Evolutionary conservation across 1,140 invertebrate genomes (phyloP), one percentile per base, ranked within the genome.

Genomic region (Saccostrea echinata): DNA sequence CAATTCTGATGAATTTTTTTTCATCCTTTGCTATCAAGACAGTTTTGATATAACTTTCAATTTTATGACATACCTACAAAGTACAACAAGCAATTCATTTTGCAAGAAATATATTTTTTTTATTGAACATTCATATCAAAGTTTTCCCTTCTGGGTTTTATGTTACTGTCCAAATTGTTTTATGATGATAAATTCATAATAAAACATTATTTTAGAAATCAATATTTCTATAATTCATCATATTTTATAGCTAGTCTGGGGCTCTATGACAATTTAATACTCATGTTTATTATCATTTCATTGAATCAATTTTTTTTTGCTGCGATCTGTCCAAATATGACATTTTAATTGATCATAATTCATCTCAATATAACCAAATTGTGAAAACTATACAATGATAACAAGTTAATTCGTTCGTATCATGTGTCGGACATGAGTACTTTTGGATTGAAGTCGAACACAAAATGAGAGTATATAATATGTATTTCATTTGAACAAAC

Each of bases 341-440:
- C 68, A 33, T 71, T 71, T 71, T 71, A 71, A 71, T 71, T n/a
- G 68, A 24, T 71, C 27, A 71, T 71, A 30, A 71, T 33, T 71
- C 68, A 71, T 71, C 68, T 33, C 27, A 6, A 71, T 71, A 33
- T 71, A 71, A 71, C n/a, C 68, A 71, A 71, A 27, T 71, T 27
- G 68, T 27, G 30, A 71, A 71, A 30, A 30, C 68, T 9, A 71
- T 24, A 71, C 9, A 71, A 27, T 71, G 30, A 30, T 71, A 3
- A 71, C 18, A 61, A 61, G 30, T 27, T 30, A 71, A 13, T 27
- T 71, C 11, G 24, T 71, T 71, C 68, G 30, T 71, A 71, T 71
- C 64, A 68, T 24, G 27, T 71, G 68, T 71, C 68, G 68, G 68
- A 71, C 68, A 71, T 61, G 68, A 71, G 27, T 71, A 71, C 68